Percentiles rank a stretch among this genome's conserved stretches.
phyloP scores from a whole-genome alignment of 2,113 vertebrate species.

The Gavialis gangeticus region DNA sequence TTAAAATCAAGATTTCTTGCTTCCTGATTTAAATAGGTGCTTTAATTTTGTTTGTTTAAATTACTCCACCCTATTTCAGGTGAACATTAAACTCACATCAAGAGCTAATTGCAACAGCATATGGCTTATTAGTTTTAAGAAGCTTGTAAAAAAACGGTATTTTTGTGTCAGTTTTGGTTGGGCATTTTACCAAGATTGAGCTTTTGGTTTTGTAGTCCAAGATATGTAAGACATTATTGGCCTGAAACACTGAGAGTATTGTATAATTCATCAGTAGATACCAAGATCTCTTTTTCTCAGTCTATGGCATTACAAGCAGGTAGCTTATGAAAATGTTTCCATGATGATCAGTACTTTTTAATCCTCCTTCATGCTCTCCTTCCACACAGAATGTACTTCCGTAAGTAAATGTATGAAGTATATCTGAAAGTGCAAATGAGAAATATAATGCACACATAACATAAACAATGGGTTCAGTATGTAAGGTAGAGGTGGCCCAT shows the following conservation, averaged over 20 bases:
- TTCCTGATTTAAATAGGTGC: background rate
- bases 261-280: background rate
- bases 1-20: background rate
- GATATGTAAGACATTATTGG: background rate
- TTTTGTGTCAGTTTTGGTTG: background rate
- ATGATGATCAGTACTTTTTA: constrained; percentile 1
- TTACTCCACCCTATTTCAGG: background rate
- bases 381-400: background rate
- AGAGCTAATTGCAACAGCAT: background rate
- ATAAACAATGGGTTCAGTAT: background rate
- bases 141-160: background rate
- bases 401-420: background rate
- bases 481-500: too few relatives aligned
- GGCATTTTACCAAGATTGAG: too few relatives aligned
- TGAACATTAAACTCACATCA: background rate
- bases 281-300: background rate
- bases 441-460: constrained; percentile 13
- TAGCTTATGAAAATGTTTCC: background rate
- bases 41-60: background rate
- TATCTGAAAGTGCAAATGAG: constrained; percentile 21
- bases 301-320: constrained; percentile 1
- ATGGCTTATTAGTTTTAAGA: background rate
- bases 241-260: accelerated
- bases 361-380: background rate
- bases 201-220: background rate